Base-by-base conservation (phyloP, 2,113 vertebrate species). In the Bubalus kerabau region DNA sequence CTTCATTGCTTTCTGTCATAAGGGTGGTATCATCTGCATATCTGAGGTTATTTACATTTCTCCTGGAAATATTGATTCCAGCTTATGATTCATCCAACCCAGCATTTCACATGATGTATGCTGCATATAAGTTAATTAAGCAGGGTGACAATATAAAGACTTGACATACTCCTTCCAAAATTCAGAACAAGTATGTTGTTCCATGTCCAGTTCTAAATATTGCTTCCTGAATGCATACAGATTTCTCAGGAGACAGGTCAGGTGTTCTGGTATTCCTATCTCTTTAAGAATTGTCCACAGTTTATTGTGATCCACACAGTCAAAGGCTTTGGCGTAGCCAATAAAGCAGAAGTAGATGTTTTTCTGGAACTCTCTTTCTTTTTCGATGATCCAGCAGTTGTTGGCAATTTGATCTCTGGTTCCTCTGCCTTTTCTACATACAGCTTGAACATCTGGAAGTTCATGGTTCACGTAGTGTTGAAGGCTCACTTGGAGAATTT, bases 401-500 rank as follows among this genome's bases (percentile, higher is more conserved):
- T n/a, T 67, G 62, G 32, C 32, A 64, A 64, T n/a, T n/a, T 64
- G 62, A 64, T 64, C 30, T 64, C 62, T 64, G 30, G 62, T 64
- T 64, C 15, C 62, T 64, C 30, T 64, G 62, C 30, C 62, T 64
- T 64, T 64, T 32, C 62, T 64, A n/a, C n/a, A 64, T 8, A 2
- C 7, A 64, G 30, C 62, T 64, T n/a, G 62, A 64, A 64, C 62
- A 32, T 64, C 62, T 64, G 30, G 7, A 64, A 64, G 15, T 32
- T 64, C 62, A 64, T 8, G 30, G 62, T 64, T n/a, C 62, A 64
- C 0, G 1, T 17, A 17, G 3, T 64, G 3, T 7, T 64, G 30
- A 64, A 64, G 62, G 14, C 30, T 64, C 7, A 32, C 30, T 64
- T 64, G 15, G 30, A n/a, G 62, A 64, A 64, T 64, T 64, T 32